phyloP scores from a whole-genome alignment of 2,797 vertebrate genomes.

The Hydrophis major region DNA sequence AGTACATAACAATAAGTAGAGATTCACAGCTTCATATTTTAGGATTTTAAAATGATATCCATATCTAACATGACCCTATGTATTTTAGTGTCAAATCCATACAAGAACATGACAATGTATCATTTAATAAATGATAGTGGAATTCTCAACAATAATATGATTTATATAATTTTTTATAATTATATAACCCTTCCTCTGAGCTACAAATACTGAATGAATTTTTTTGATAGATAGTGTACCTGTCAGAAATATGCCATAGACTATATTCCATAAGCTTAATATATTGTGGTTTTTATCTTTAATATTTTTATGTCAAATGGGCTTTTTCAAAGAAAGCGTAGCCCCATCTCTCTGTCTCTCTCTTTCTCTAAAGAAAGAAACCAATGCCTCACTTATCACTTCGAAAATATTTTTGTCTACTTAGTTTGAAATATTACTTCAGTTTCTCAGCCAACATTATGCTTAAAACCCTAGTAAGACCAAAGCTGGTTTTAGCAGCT shows the following conservation, averaged over 20 bases:
- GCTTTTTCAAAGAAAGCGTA: conserved; percentile 14
- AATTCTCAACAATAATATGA: conserved; percentile 42
- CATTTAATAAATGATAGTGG: conserved; percentile 58
- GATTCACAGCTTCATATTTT: background rate
- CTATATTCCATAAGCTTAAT: conserved; percentile 23
- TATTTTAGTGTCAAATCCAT: background rate
- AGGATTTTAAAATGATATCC: background rate
- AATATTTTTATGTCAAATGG: conserved; percentile 28
- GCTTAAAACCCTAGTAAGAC: conserved; percentile 43
- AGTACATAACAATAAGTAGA: background rate
- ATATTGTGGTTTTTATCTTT: conserved; percentile 15
- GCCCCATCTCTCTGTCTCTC: background rate
- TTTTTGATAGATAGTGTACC: conserved; percentile 32
- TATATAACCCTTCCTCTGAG: conserved; percentile 38
- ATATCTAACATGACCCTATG: background rate
- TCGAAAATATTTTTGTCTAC: conserved; percentile 25
- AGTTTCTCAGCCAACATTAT: conserved; percentile 11
- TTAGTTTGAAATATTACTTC: conserved; percentile 37
- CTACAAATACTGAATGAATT: conserved; percentile 39
- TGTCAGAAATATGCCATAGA: conserved; percentile 43
- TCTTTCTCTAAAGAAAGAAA: background rate
- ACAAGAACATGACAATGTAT: background rate
- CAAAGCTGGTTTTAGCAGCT: conserved; percentile 22
- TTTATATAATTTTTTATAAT: conserved; percentile 20
- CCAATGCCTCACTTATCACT: conserved; percentile 26